phyloP scores from a whole-genome alignment of 2,888 invertebrate species.

The Diadegma fenestrale region DNA sequence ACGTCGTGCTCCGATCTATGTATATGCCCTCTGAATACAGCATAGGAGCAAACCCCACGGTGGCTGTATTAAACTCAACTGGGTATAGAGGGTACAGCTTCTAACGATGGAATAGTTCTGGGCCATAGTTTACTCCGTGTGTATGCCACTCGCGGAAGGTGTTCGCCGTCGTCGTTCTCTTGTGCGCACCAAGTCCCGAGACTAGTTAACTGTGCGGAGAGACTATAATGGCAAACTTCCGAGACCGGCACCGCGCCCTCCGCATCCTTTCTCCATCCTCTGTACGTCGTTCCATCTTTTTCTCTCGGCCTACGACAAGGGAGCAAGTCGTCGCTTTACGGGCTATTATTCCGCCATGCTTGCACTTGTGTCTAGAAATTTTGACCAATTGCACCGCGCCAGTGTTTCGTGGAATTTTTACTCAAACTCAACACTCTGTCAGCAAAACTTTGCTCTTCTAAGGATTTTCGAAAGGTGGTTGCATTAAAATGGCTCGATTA shows the following conservation, averaged over 20 bases:
- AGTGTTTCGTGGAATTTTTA: not conserved
- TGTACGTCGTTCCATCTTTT: not conserved
- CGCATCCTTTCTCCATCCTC: not conserved
- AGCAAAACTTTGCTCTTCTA: not conserved
- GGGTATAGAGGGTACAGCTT: conserved; percentile 63
- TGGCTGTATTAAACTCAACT: conserved; percentile 59
- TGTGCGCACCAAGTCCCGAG: conserved; percentile 52
- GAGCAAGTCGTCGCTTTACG: conserved; percentile 73
- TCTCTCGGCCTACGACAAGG: conserved; percentile 67
- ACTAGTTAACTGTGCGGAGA: conserved; percentile 70
- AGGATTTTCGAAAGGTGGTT: not conserved
- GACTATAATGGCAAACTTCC: conserved; percentile 80
- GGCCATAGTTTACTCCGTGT: conserved; percentile 73
- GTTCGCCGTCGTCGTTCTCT: conserved; percentile 52
- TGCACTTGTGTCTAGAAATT: conserved; percentile 15
- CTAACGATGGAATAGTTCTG: conserved; percentile 75
- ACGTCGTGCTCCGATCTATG: conserved; percentile 14
- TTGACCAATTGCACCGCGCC: not conserved
- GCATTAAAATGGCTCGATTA: not conserved
- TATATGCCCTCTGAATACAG: conserved; percentile 44
- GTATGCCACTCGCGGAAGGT: conserved; percentile 61
- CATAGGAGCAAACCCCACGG: conserved; percentile 45
- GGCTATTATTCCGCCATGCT: conserved; percentile 56
- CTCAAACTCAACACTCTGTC: not conserved
- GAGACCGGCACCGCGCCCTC: conserved; percentile 66